These are phyloP conservation scores for Pangasius larnaudii DNA, from an alignment of 2,797 vertebrate genomes.

Conservation along the genomic window DNA sequence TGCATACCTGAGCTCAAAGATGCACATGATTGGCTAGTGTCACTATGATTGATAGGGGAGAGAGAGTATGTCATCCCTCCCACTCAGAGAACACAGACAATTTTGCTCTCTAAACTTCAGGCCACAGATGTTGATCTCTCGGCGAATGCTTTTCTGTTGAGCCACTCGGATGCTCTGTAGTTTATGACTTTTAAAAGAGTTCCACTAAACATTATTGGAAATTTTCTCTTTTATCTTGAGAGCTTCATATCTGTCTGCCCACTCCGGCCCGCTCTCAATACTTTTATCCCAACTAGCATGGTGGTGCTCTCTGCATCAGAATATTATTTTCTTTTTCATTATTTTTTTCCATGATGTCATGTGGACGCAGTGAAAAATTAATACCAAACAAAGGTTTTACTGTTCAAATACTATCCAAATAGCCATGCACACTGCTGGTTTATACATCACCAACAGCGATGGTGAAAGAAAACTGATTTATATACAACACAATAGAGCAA, in stretches of 20 bases:
- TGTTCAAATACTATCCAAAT: not conserved
- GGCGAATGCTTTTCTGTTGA: not conserved
- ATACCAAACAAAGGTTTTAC: conserved; percentile 1
- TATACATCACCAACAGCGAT: not conserved
- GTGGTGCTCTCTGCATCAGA: not conserved
- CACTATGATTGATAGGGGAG: not conserved
- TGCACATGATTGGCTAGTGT: not conserved
- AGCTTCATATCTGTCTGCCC: not conserved
- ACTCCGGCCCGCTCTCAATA: not conserved
- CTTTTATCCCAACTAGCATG: not conserved
- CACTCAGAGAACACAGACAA: not conserved
- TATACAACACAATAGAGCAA: not conserved
- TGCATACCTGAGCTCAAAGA: not conserved
- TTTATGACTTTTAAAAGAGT: not conserved
- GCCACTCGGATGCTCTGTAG: not conserved
- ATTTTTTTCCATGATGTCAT: not conserved
- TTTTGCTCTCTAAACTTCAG: not conserved
- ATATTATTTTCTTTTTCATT: not conserved
- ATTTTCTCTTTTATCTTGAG: not conserved
- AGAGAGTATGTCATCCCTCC: no score
- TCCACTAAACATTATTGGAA: conserved; percentile 18
- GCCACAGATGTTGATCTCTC: not conserved
- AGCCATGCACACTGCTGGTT: not conserved
- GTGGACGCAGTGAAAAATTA: not conserved
- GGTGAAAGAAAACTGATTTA: not conserved